Conservation (phyloP, 2,888 invertebrate species). For the Megalurothrips usitatus region DNA sequence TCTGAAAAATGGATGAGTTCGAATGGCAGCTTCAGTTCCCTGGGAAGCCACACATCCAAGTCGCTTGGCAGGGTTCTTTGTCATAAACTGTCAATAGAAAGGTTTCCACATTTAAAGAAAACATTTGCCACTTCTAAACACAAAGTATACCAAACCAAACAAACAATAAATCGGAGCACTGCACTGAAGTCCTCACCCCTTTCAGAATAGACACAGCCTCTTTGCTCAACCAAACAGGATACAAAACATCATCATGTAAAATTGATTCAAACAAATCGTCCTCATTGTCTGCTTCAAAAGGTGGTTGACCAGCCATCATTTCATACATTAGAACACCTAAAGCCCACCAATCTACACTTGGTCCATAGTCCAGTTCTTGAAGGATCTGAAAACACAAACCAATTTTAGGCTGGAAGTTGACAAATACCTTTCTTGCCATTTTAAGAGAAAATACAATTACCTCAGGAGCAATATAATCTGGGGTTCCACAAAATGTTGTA, state of each 20-base stretch:
- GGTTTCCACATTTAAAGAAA: conserved; percentile 31
- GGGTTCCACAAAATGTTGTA: conserved; percentile 98
- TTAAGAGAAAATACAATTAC: conserved; percentile 45
- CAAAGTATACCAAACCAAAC: not conserved
- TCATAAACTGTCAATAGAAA: conserved; percentile 76
- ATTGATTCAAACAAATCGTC: conserved; percentile 99
- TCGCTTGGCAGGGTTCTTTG: conserved; percentile 90
- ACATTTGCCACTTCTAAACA: not conserved
- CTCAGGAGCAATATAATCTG: conserved; percentile 98
- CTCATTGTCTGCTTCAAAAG: conserved; percentile 99
- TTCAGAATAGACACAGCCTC: conserved; percentile 88
- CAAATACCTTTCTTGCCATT: not conserved
- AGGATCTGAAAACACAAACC: conserved; percentile 57
- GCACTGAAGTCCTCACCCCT: conserved; percentile 44
- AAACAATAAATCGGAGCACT: too few relatives aligned
- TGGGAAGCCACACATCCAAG: conserved; percentile 80
- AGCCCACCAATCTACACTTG: conserved; percentile 95
- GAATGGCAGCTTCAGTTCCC: conserved; percentile 78
- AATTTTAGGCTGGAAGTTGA: not conserved
- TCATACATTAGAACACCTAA: conserved; percentile 97
- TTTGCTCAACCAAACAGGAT: conserved; percentile 93
- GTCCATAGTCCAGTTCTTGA: conserved; percentile 87
- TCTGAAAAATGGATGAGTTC: conserved; percentile 85
- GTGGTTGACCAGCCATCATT: conserved; percentile 99
- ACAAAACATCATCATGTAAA: conserved; percentile 95